phyloP scores from a whole-genome alignment of 2,113 vertebrate species.

The Ciconia boyciana region DNA sequence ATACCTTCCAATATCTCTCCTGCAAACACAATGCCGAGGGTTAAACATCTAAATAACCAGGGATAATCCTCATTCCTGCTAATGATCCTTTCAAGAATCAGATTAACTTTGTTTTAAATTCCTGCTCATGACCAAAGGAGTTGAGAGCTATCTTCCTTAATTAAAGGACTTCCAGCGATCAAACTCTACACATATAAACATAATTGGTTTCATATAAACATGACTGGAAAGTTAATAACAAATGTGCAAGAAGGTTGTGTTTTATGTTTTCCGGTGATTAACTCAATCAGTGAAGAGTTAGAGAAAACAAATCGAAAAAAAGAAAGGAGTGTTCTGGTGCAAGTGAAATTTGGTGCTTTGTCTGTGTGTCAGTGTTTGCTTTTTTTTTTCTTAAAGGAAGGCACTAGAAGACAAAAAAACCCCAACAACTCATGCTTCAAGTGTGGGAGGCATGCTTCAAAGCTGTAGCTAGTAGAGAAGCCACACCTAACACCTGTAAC shows the following conservation, averaged over 20 bases:
- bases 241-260: neutral
- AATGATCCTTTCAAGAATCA: neutral
- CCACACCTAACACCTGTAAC: neutral
- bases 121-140: neutral
- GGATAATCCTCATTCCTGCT: neutral
- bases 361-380: neutral
- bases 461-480: neutral
- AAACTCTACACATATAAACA: neutral
- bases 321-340: neutral
- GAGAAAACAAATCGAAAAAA: neutral
- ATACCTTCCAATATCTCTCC: neutral
- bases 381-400: neutral
- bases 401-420: neutral
- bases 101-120: constrained; percentile 17
- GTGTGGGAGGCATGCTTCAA: neutral
- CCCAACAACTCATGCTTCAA: neutral
- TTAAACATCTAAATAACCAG: neutral
- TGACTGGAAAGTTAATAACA: neutral
- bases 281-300: neutral
- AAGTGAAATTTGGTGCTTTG: neutral
- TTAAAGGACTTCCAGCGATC: neutral
- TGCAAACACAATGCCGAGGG: neutral
- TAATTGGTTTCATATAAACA: neutral
- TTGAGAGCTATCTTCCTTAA: neutral
- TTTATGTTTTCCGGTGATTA: neutral